Conservation (phyloP, 2,888 invertebrate species). For the Galeruca laticollis region DNA sequence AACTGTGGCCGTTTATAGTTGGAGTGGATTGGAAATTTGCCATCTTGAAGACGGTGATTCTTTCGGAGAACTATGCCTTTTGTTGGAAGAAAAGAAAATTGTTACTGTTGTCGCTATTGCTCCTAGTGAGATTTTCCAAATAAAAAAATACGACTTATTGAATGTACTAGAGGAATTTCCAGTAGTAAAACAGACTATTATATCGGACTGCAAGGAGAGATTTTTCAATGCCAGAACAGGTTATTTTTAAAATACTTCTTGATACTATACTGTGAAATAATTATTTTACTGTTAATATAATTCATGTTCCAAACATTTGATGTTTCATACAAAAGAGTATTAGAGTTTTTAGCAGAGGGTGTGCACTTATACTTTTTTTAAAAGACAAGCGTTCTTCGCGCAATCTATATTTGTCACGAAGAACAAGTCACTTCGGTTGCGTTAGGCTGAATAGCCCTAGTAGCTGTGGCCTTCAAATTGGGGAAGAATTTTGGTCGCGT, state of each 20-base stretch:
- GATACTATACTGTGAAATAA: neutral
- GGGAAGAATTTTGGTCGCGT: too few relatives aligned
- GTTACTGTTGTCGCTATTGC: slow-evolving; percentile 67
- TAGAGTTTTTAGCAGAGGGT: too few relatives aligned
- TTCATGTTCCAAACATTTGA: too few relatives aligned
- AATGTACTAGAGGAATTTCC: slow-evolving; percentile 62
- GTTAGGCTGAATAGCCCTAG: too few relatives aligned
- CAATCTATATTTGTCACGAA: too few relatives aligned
- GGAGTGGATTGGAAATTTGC: slow-evolving; percentile 64
- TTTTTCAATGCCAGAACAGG: neutral
- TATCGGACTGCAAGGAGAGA: neutral
- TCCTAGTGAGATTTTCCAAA: slow-evolving; percentile 64
- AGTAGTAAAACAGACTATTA: slow-evolving; percentile 52
- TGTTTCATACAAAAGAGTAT: too few relatives aligned
- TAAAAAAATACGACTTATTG: slow-evolving; percentile 64
- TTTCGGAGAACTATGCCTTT: slow-evolving; percentile 67
- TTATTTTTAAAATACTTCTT: neutral
- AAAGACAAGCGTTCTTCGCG: too few relatives aligned
- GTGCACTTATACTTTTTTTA: too few relatives aligned
- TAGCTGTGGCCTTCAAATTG: too few relatives aligned
- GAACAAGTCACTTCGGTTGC: too few relatives aligned
- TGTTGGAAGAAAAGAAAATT: slow-evolving; percentile 63
- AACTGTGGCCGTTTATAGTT: slow-evolving; percentile 59
- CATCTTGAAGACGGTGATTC: slow-evolving; percentile 67
- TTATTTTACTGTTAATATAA: neutral